phyloP scores from a whole-genome alignment of 2,797 vertebrate species.

The Heliangelus exortis region DNA sequence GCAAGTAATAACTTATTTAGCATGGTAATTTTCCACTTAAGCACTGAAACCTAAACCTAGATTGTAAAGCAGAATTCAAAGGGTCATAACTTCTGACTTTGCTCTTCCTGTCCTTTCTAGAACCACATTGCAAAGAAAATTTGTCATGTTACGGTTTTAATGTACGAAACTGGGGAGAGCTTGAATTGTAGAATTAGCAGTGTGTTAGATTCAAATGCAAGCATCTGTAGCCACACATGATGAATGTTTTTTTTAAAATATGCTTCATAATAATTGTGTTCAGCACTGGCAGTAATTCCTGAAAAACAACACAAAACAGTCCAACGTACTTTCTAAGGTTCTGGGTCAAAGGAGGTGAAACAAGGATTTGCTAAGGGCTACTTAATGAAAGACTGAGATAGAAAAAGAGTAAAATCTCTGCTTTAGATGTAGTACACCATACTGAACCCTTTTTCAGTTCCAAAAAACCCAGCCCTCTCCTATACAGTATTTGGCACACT shows the following conservation, averaged over 20 bases:
- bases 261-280: background rate
- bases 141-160: background rate
- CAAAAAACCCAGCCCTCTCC: background rate
- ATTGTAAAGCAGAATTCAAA: background rate
- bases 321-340: background rate
- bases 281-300: background rate
- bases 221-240: background rate
- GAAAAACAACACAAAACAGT: background rate
- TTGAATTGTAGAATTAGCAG: background rate
- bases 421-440: background rate
- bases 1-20: slow-evolving; percentile 24
- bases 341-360: slow-evolving; percentile 7
- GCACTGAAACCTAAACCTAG: background rate
- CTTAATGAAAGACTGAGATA: background rate
- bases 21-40: slow-evolving; percentile 21
- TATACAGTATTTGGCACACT: background rate
- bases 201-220: background rate
- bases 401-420: background rate
- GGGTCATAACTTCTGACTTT: background rate
- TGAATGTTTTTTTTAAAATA: background rate
- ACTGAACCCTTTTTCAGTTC: background rate
- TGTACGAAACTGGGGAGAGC: background rate
- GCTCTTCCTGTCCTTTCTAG: background rate
- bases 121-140: background rate
- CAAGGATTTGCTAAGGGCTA: background rate